These are phyloP conservation scores for Cyanistes caeruleus DNA, from an alignment of 2,113 vertebrate genomes.

Conservation along the genomic window DNA sequence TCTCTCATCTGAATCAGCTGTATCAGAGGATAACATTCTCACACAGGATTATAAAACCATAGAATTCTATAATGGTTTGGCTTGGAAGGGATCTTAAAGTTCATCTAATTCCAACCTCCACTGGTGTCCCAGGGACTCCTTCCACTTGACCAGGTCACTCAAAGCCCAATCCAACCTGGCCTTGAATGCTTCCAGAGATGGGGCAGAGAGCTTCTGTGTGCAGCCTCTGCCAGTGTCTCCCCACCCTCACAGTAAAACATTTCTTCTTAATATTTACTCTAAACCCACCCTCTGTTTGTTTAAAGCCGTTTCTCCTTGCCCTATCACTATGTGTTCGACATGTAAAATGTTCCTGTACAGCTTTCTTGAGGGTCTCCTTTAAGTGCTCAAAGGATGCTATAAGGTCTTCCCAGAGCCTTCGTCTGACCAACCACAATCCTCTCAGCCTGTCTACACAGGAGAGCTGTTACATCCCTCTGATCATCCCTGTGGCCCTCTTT, in stretches of 20 bases:
- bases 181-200: background rate
- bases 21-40: background rate
- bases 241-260: background rate
- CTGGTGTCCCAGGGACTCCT: background rate
- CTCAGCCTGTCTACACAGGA: background rate
- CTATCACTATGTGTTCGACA: background rate
- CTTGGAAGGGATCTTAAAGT: background rate
- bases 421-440: background rate
- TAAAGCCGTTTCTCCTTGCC: background rate
- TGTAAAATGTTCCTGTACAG: background rate
- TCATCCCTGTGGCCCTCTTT: background rate
- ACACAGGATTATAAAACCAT: background rate
- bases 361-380: background rate
- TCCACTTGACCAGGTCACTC: background rate
- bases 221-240: background rate
- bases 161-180: background rate
- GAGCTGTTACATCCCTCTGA: background rate
- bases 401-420: background rate
- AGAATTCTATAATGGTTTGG: background rate
- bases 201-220: background rate
- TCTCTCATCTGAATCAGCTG: background rate
- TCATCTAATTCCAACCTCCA: background rate
- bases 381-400: background rate
- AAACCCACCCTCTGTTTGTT: background rate
- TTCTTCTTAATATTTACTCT: background rate